These are phyloP conservation scores for Pipistrellus kuhlii DNA, from an alignment of 2,797 vertebrate species.

Conservation along the genomic window DNA sequence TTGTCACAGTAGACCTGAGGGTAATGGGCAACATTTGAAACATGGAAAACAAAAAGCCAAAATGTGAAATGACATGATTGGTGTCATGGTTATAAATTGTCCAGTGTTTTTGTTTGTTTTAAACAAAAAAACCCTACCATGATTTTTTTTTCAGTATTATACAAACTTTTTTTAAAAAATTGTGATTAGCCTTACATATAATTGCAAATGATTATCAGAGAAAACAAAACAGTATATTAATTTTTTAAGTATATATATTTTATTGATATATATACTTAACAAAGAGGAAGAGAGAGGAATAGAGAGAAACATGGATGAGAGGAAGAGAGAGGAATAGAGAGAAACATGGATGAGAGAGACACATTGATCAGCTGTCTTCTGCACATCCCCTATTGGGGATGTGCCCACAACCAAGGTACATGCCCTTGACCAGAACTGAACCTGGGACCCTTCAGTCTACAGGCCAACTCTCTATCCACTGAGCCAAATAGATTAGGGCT, in stretches of 20 bases:
- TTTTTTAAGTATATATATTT: neutral
- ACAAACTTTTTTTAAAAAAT: neutral
- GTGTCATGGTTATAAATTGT: neutral
- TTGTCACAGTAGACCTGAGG: neutral
- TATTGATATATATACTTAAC: no score
- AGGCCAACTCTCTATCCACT: no score
- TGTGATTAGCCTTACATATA: neutral
- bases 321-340: no score
- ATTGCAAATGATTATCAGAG: slow-evolving; percentile 30
- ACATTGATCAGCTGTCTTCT: no score
- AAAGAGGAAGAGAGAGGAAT: no score
- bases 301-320: no score
- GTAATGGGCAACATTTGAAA: neutral
- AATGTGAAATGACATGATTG: neutral
- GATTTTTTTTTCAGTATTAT: neutral
- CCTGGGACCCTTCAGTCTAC: no score
- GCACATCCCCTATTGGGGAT: no score
- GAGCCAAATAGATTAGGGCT: no score
- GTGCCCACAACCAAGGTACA: no score
- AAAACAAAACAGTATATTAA: slow-evolving; percentile 36
- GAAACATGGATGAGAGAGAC: no score
- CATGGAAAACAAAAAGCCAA: neutral
- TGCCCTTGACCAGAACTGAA: no score
- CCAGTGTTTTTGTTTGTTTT: neutral
- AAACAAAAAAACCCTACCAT: neutral